Percentiles rank a stretch among this genome's conserved stretches.
These are phyloP conservation scores for Cheirogaleus major DNA, from an alignment of 2,797 vertebrate genomes.

Conservation along the genomic window DNA sequence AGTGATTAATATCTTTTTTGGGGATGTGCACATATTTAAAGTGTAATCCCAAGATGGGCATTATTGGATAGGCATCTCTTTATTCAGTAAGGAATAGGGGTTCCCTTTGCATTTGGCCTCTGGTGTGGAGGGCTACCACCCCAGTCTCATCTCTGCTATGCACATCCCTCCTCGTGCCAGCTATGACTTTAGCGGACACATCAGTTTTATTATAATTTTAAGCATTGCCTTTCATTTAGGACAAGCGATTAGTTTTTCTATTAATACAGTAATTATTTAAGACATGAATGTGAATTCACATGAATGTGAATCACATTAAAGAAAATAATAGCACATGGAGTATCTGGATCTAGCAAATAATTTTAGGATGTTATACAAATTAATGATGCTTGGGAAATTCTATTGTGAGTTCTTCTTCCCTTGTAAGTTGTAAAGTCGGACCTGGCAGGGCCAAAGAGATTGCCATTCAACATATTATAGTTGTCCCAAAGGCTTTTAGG, in stretches of 20 bases:
- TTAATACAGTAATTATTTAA: neutral
- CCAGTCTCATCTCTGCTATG: accelerated
- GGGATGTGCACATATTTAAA: neutral
- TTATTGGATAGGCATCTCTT: neutral
- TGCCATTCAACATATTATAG: accelerated
- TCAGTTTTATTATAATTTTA: neutral
- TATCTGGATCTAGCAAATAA: neutral
- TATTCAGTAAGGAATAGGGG: neutral
- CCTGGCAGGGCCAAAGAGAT: too few species aligned
- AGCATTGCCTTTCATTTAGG: neutral
- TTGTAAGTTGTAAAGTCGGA: neutral
- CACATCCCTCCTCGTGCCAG: neutral
- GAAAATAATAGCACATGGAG: neutral
- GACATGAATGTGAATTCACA: neutral
- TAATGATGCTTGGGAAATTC: neutral
- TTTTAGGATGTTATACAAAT: neutral
- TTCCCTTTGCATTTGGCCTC: neutral
- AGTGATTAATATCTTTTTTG: neutral
- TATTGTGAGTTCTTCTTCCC: neutral
- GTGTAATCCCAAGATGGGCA: accelerated
- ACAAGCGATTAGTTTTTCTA: neutral
- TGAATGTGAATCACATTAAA: neutral
- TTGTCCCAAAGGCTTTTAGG: neutral
- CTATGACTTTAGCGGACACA: neutral
- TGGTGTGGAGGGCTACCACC: neutral